A percentile compares a stretch with the other conserved stretches of the same genome.
Conservation (phyloP, 2,113 vertebrate species). For the Peromyscus leucopus region DNA sequence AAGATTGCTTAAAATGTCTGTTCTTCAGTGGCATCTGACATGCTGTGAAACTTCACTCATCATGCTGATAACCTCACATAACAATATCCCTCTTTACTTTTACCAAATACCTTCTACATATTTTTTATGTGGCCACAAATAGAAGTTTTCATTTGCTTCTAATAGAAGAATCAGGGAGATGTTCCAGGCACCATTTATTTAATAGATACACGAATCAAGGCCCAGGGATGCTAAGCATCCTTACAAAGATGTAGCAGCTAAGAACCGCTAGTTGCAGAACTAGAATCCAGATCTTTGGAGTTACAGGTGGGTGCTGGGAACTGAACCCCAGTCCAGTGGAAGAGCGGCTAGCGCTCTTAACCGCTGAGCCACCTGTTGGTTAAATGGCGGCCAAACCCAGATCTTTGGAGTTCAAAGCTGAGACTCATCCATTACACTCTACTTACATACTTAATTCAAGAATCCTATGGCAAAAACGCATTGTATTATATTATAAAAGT, state of each 20-base stretch:
- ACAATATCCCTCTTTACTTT: background rate
- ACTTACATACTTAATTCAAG: background rate
- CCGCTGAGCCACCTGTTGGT: no score
- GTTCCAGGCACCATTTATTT: background rate
- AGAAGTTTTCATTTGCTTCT: constrained; percentile 13
- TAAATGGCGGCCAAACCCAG: background rate
- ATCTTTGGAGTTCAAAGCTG: constrained; percentile 15
- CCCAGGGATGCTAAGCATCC: background rate
- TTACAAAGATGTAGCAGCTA: background rate
- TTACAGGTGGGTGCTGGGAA: background rate
- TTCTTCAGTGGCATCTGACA: background rate
- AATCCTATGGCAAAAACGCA: background rate
- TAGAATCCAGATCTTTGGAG: background rate
- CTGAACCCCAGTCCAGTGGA: no score
- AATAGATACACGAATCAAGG: background rate
- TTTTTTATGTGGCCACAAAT: background rate
- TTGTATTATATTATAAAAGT: background rate
- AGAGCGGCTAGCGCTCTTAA: no score
- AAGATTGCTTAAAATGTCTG: constrained; percentile 12
- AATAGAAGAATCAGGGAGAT: background rate
- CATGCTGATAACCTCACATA: background rate
- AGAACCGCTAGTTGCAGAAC: background rate
- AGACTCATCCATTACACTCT: background rate
- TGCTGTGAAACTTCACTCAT: background rate
- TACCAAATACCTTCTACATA: constrained; percentile 1